Evolutionary conservation across 1,140 invertebrate genomes (phyloP).

Genomic region (Lanistes nyassanus): DNA sequence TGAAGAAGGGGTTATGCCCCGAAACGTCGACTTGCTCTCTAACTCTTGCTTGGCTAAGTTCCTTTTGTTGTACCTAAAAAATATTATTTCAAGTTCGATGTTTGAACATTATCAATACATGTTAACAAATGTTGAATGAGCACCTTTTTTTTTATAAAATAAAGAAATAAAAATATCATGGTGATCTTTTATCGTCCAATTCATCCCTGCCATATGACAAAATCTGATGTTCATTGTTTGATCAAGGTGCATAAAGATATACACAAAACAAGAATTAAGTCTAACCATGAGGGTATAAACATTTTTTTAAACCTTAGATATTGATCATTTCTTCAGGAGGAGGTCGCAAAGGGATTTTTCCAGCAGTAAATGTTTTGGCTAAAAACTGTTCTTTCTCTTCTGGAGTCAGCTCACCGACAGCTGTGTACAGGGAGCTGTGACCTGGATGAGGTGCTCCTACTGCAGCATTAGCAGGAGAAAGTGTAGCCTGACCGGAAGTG

Average conservation of each 20-base stretch:
- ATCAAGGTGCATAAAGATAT: neutral
- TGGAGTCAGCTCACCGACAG: neutral
- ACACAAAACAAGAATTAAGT: neutral
- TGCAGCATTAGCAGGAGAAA: neutral
- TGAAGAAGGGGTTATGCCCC: too few relatives aligned
- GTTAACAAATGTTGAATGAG: too few relatives aligned
- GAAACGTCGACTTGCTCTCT: too few relatives aligned
- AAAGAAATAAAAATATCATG: too few relatives aligned
- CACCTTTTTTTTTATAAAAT: too few relatives aligned
- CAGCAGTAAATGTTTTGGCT: neutral
- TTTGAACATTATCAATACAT: too few relatives aligned
- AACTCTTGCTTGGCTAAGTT: too few relatives aligned
- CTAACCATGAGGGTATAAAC: neutral
- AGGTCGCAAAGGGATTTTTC: neutral
- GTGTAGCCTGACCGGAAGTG: neutral
- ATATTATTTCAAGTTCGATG: too few relatives aligned
- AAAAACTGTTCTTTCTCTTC: constrained; percentile 5
- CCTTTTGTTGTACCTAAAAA: too few relatives aligned
- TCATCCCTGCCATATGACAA: too few relatives aligned
- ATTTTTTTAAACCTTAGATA: neutral
- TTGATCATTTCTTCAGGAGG: constrained; percentile 7
- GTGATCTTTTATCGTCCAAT: too few relatives aligned
- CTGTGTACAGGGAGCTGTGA: neutral
- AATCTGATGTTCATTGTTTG: neutral
- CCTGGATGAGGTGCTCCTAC: neutral